Percentiles rank a stretch among this genome's conserved stretches.
Evolutionary conservation across 2,797 vertebrate genomes (phyloP).

Genomic region (Gadopsis bispinosus): DNA sequence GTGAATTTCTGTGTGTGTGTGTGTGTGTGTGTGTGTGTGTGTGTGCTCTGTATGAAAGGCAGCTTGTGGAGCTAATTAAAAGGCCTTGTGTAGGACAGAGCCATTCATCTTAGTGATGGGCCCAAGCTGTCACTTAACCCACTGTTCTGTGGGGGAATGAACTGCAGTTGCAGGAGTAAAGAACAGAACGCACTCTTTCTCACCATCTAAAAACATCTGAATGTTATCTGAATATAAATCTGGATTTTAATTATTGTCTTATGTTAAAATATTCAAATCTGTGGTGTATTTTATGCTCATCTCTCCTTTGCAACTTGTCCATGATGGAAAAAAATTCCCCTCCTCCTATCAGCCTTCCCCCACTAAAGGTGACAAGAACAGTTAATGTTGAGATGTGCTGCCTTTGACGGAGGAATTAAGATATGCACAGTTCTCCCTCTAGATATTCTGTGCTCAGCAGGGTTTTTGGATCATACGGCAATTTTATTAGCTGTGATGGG

Average conservation of each 20-base stretch:
- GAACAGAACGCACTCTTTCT: constrained; percentile 42
- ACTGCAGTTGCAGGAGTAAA: constrained; percentile 56
- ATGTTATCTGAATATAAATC: constrained; percentile 31
- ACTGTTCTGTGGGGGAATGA: constrained; percentile 73
- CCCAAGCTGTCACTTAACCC: constrained; percentile 79
- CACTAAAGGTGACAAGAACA: constrained; percentile 71
- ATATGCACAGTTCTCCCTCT: constrained; percentile 74
- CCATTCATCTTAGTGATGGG: constrained; percentile 84
- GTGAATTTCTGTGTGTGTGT: constrained; percentile 25
- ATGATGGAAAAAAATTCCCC: constrained; percentile 38
- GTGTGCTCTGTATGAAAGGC: constrained; percentile 73
- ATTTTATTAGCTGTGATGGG: constrained; percentile 82
- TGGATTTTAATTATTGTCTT: constrained; percentile 33
- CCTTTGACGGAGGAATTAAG: constrained; percentile 70
- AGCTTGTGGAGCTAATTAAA: constrained; percentile 85
- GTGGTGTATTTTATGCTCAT: constrained; percentile 24
- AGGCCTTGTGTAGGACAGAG: constrained; percentile 78
- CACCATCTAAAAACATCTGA: constrained; percentile 25
- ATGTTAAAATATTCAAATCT: constrained; percentile 54
- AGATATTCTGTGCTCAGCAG: constrained; percentile 75
- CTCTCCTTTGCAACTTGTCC: constrained; percentile 16
- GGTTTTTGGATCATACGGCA: constrained; percentile 78
- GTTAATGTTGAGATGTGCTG: constrained; percentile 65
- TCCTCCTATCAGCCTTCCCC: constrained; percentile 50
- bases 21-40: constrained; percentile 38